A percentile compares a stretch with the other conserved stretches of the same genome.
phyloP scores from a whole-genome alignment of 2,797 vertebrate genomes.

The Falco peregrinus region DNA sequence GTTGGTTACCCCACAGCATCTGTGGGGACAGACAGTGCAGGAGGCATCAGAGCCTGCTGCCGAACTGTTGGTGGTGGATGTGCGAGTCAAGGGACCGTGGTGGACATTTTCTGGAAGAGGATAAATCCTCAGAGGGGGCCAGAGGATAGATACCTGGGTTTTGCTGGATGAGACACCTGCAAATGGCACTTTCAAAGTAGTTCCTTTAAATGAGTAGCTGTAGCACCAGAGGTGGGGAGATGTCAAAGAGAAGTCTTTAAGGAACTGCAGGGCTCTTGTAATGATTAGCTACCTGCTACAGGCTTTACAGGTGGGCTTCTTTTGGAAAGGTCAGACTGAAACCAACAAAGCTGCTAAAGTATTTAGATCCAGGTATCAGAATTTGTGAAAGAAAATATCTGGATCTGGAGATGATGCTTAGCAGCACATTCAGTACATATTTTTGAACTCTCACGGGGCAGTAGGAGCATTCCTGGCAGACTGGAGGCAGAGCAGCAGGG shows the following conservation, averaged over 20 bases:
- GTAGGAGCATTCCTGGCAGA: background rate
- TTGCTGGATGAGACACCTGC: background rate
- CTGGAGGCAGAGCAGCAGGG: background rate
- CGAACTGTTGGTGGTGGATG: rapidly evolving
- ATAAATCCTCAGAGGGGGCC: background rate
- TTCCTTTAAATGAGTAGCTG: background rate
- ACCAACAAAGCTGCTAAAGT: background rate
- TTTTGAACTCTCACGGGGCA: background rate
- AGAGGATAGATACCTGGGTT: background rate
- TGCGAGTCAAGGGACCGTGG: background rate
- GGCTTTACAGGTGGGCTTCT: background rate
- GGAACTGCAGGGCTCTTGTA: background rate
- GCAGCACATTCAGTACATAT: background rate
- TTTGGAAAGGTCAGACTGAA: background rate
- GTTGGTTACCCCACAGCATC: background rate
- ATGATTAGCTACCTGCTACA: background rate
- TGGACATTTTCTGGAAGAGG: background rate
- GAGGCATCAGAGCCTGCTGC: background rate
- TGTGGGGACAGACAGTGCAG: rapidly evolving
- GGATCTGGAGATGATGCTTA: background rate
- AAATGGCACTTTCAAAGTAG: background rate
- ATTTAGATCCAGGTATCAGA: background rate
- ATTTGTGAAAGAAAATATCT: background rate
- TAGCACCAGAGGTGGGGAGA: background rate
- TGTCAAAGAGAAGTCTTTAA: background rate